Evolutionary conservation across 2,888 invertebrate species (phyloP), one percentile per base, ranked within the genome.

Genomic region (Catocala nupta): DNA sequence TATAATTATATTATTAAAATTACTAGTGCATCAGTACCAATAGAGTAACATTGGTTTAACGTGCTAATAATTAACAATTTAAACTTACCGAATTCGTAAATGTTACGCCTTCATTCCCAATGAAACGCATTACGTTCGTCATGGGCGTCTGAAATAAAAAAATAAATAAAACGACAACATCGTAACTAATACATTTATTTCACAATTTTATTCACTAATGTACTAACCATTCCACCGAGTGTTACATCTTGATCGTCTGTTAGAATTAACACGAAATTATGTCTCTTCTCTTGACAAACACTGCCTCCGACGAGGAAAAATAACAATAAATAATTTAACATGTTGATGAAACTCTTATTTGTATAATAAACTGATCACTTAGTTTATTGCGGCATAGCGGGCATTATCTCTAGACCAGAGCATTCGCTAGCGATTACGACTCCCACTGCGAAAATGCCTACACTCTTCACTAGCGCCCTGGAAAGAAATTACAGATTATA

Each of bases 201-300:
- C 68, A 72, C 64, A 77, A 72, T 57, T 25, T 50, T 13, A 68
- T 78, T 73, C 72, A 74, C 70, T 70, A 73, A 59, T 61, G 51
- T 70, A 94, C 95, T 95, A 95, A 97, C 97, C 95, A 97, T 95
- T 55, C 97, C 97, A 84, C 96, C 96, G 54, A 98, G 89, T n/a
- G 95, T 90, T 4, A 95, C 91, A 93, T 98, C 98, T 88, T 98
- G 98, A 90, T 98, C 98, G 86, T 98, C 98, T 0, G 97, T 97
- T 56, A 98, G 81, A 73, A 98, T 94, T 45, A 98, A 82, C 51
- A 98, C 94, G 82, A 98, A 96, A 90, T 98, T 98, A 36, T 97
- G 96, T 80, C 81, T 86, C 51, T 71, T 81, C 36, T 66, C 69
- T 45, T 78, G 81, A 70, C 87, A 83, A 53, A 81, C 70, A 61